A percentile compares a stretch with the other conserved stretches of the same genome.
These are phyloP conservation scores for Cyrtorhinus lividipennis DNA, from an alignment of 1,140 invertebrate genomes.

Conservation along the genomic window DNA sequence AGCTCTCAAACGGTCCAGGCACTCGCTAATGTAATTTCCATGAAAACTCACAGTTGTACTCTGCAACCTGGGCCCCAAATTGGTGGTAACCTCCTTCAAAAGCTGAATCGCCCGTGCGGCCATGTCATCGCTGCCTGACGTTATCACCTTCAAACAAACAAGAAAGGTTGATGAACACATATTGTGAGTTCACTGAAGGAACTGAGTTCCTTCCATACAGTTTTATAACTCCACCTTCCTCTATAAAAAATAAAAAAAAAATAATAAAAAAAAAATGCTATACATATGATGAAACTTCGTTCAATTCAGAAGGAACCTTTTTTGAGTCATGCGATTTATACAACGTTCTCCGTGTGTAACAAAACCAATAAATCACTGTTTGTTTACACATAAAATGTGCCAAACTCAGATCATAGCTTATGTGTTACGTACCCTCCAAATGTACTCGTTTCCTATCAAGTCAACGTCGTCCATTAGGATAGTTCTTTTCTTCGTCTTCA, in stretches of 20 bases:
- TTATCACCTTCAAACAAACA: constrained; percentile 61
- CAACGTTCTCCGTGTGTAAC: too few species aligned
- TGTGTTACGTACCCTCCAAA: constrained; percentile 64
- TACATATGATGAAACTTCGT: too few species aligned
- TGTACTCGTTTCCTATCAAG: constrained; percentile 89
- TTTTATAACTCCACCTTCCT: background rate
- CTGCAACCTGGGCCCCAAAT: constrained; percentile 72
- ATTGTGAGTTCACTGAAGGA: background rate
- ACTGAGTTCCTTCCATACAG: background rate
- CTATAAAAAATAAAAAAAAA: background rate
- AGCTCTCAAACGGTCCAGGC: constrained; percentile 72
- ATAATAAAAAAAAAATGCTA: too few species aligned
- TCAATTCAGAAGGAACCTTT: too few species aligned
- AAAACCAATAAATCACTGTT: too few species aligned
- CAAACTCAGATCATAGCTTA: background rate
- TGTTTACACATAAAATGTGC: too few species aligned
- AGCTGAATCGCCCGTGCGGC: constrained; percentile 80
- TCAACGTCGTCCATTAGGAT: constrained; percentile 72
- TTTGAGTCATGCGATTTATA: too few species aligned
- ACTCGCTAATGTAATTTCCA: constrained; percentile 79
- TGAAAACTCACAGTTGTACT: constrained; percentile 64
- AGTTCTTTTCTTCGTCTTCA: constrained; percentile 71
- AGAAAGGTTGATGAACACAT: constrained; percentile 23
- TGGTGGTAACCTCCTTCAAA: constrained; percentile 85
- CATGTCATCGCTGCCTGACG: constrained; percentile 79